A percentile compares a stretch with the other conserved stretches of the same genome.
phyloP scores from a whole-genome alignment of 2,797 vertebrate species.

The Microtus californicus region DNA sequence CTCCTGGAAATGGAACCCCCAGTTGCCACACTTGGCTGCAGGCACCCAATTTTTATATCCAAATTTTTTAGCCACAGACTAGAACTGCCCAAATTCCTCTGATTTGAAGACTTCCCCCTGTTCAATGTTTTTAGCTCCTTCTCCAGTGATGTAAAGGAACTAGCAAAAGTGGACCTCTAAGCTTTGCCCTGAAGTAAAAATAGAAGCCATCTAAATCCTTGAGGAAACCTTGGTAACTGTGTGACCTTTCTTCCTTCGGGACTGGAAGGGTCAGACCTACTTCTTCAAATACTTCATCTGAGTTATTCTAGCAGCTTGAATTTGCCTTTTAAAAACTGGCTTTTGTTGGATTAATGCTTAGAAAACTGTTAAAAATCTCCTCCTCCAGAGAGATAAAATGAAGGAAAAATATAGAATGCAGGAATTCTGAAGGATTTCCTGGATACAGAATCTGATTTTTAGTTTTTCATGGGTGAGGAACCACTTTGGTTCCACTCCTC shows the following conservation, averaged over 20 bases:
- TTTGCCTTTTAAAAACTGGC: neutral
- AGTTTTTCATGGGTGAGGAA: neutral
- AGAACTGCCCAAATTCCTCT: neutral
- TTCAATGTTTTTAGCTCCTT: neutral
- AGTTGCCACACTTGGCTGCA: neutral
- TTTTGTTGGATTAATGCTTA: conserved; percentile 43
- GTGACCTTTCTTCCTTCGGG: neutral
- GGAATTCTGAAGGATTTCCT: neutral
- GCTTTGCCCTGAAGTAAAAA: neutral
- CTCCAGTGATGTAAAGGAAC: neutral
- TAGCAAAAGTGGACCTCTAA: neutral
- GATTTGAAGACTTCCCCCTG: neutral
- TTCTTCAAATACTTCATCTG: neutral
- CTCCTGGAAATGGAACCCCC: neutral
- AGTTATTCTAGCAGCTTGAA: neutral
- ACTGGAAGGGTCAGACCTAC: neutral
- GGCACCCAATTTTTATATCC: neutral
- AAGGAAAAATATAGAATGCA: neutral
- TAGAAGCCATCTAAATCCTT: neutral
- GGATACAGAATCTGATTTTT: neutral
- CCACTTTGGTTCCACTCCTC: neutral
- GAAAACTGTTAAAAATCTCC: conserved; percentile 8
- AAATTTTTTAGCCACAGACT: neutral
- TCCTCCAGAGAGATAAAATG: neutral
- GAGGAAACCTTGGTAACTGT: neutral